Evolutionary conservation across 2,113 vertebrate species (phyloP).

Genomic region (Sceloporus tristichus): DNA sequence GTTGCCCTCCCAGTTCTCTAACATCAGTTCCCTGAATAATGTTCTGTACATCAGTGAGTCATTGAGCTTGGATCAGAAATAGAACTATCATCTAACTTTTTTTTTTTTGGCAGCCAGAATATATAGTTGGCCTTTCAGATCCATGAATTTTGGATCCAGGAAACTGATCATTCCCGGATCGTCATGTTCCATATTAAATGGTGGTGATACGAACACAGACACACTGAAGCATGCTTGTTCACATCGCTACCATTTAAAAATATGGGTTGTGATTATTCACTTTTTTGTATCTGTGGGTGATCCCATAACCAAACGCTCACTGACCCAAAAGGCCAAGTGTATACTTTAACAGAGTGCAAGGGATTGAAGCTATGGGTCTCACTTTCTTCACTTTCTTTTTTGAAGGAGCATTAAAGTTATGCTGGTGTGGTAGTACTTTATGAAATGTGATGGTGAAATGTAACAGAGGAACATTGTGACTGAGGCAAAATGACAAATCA

Average conservation of each 20-base stretch:
- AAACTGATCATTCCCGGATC: no score
- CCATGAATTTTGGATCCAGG: no score
- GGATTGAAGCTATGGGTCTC: slow-evolving; percentile 36
- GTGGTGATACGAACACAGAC: no score
- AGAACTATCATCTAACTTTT: slow-evolving; percentile 18
- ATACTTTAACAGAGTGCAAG: accelerated
- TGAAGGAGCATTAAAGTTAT: slow-evolving; percentile 57
- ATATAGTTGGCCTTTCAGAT: neutral
- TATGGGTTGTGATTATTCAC: no score
- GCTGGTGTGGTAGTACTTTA: slow-evolving; percentile 49
- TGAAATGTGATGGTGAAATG: slow-evolving; percentile 61
- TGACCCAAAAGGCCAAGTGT: no score
- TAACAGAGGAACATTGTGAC: no score
- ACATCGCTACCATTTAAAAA: no score
- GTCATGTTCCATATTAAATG: no score
- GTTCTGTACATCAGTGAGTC: neutral
- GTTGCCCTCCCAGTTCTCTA: neutral
- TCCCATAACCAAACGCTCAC: no score
- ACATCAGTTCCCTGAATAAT: slow-evolving; percentile 6
- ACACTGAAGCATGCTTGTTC: no score
- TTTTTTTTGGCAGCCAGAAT: neutral
- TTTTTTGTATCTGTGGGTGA: no score
- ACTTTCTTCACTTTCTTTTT: slow-evolving; percentile 62
- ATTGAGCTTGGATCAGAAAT: slow-evolving; percentile 3
- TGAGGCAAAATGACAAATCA: slow-evolving; percentile 54